Evolutionary conservation across 2,113 vertebrate species (phyloP).

Genomic region (Sorex fumeus): DNA sequence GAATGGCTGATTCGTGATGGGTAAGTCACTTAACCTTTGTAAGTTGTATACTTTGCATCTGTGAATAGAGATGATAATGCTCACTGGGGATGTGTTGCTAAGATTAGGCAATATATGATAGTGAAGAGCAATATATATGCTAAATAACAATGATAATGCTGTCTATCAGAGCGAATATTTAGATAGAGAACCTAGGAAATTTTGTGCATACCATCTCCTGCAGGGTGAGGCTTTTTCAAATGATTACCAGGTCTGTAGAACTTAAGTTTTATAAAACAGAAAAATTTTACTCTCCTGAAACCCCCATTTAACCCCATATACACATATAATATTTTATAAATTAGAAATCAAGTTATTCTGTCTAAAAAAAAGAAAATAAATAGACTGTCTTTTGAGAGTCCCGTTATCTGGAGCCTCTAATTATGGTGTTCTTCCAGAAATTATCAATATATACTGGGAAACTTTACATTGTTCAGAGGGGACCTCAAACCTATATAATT

Average conservation of each 20-base stretch:
- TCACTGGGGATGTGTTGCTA: slow-evolving; percentile 71
- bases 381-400: background rate
- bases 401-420: background rate
- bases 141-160: slow-evolving; percentile 77
- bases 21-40: slow-evolving; percentile 82
- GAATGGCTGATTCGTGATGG: slow-evolving; percentile 69
- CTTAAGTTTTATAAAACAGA: slow-evolving; percentile 58
- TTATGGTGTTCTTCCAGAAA: slow-evolving; percentile 1
- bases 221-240: slow-evolving; percentile 67
- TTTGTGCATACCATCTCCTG: slow-evolving; percentile 67
- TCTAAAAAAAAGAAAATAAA: background rate
- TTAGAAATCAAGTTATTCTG: slow-evolving; percentile 56
- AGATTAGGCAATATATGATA: slow-evolving; percentile 74
- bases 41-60: slow-evolving; percentile 72
- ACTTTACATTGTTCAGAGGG: background rate
- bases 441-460: background rate
- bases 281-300: slow-evolving; percentile 10
- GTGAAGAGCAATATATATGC: slow-evolving; percentile 82
- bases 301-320: background rate
- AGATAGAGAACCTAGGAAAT: slow-evolving; percentile 55
- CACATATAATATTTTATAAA: slow-evolving; percentile 7
- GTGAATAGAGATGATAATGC: slow-evolving; percentile 70
- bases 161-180: slow-evolving; percentile 71
- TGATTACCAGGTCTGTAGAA: slow-evolving; percentile 65
- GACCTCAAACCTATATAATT: background rate